phyloP scores from a whole-genome alignment of 2,888 invertebrate genomes.

The Phortica magna region DNA sequence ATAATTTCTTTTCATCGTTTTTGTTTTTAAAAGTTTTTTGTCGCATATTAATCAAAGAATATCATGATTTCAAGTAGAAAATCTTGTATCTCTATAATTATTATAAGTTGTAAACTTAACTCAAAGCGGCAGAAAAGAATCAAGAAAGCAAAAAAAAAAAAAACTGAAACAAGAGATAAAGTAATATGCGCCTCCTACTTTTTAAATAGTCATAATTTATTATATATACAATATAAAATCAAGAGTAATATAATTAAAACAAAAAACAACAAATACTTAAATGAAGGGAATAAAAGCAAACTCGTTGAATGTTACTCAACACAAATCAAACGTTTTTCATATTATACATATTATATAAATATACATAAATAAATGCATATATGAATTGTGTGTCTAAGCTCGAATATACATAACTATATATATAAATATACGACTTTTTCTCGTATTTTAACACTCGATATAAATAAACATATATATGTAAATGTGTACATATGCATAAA shows the following conservation, averaged over 20 bases:
- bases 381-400: slow-evolving; percentile 30
- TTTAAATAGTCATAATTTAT: slow-evolving; percentile 62
- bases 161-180: slow-evolving; percentile 24
- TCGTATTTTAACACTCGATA: slow-evolving; percentile 30
- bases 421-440: slow-evolving; percentile 30
- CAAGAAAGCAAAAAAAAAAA: slow-evolving; percentile 22
- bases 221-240: slow-evolving; percentile 43
- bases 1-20: background rate
- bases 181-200: slow-evolving; percentile 58
- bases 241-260: slow-evolving; percentile 30
- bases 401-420: slow-evolving; percentile 37
- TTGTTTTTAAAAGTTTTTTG: background rate
- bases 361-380: slow-evolving; percentile 32
- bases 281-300: slow-evolving; percentile 51
- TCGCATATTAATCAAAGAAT: slow-evolving; percentile 5
- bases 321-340: slow-evolving; percentile 39
- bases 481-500: too few species aligned
- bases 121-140: slow-evolving; percentile 35
- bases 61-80: background rate
- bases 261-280: slow-evolving; percentile 24
- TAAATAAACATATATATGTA: background rate
- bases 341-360: slow-evolving; percentile 28
- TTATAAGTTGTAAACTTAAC: slow-evolving; percentile 54
- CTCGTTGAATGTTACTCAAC: slow-evolving; percentile 55
- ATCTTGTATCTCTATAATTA: background rate